Percentiles rank a stretch among this genome's conserved stretches.
Conservation (phyloP, 2,113 vertebrate genomes). For the Rhagologus leucostigma region DNA sequence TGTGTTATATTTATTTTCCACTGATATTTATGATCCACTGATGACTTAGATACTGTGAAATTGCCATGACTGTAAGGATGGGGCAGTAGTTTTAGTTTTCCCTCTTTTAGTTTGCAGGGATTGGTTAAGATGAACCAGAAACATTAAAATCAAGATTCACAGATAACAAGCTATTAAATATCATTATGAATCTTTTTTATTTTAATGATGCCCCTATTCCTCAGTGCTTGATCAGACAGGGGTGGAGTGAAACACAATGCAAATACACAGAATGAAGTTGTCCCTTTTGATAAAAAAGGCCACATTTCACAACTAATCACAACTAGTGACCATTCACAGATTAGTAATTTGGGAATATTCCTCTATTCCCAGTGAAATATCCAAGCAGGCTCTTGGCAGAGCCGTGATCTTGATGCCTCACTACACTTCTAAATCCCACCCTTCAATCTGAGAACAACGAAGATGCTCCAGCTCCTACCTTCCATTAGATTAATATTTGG, state of each 20-base stretch:
- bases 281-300: background rate
- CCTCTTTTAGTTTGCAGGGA: background rate
- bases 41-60: background rate
- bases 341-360: background rate
- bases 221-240: background rate
- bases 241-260: background rate
- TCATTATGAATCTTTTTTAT: background rate
- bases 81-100: background rate
- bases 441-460: background rate
- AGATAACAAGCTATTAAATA: background rate
- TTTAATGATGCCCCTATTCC: background rate
- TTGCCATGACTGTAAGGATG: background rate
- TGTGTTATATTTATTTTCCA: background rate
- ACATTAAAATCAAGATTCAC: background rate
- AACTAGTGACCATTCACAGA: background rate
- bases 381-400: background rate
- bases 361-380: background rate
- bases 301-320: background rate
- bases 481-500: background rate
- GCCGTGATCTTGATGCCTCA: background rate
- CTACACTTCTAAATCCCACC: background rate
- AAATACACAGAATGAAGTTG: background rate
- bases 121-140: background rate
- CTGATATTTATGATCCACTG: background rate
- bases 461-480: background rate